Base-by-base conservation (phyloP, 2,888 invertebrate genomes). In the Suillia variegata region DNA sequence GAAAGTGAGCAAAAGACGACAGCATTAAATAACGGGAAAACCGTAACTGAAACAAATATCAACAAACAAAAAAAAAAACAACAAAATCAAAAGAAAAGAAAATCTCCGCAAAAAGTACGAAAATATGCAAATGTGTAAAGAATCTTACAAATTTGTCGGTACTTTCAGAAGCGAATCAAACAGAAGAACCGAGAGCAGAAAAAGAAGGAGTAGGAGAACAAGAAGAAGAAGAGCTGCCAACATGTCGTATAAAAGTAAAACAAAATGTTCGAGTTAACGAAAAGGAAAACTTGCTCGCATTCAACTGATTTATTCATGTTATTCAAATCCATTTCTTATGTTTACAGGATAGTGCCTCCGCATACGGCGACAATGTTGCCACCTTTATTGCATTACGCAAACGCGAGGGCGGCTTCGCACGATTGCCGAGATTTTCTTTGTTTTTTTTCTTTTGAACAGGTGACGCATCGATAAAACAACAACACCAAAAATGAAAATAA, bases 61-160 rank as follows among this genome's bases (percentile, higher is more conserved):
- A 34, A 54, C 33, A 22, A 31, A 45, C 13, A 18, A 45, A 45
- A 38, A 12, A 45, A 45, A 45, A 45, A 18, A 12, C 45, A 18
- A 5, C n/a, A 33, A 54, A 49, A n/a, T 49, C 17, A 31, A 38
- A 33, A 17, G n/a, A 54, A 55, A 55, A 26, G 20, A 38, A 33
- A 56, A 21, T 18, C 33, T 34, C 17, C 17, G 22, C 47, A 31
- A 22, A 49, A 55, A 55, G 22, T 31, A 33, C 55, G 31, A 49
- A 45, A 73, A 71, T 75, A 72, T 72, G 75, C 72, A 72, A 72
- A 72, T 72, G 72, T 70, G 75, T 60, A 68, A 70, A 74, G 71
- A 72, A 74, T 72, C 71, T 75, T 66, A 65, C 71, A 72, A 72
- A 72, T 72, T 75, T 72, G 71, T 72, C n/a, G n/a, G n/a, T n/a